Base-by-base conservation (phyloP, 2,797 vertebrate genomes). In the Amblyopsis hoosieri region DNA sequence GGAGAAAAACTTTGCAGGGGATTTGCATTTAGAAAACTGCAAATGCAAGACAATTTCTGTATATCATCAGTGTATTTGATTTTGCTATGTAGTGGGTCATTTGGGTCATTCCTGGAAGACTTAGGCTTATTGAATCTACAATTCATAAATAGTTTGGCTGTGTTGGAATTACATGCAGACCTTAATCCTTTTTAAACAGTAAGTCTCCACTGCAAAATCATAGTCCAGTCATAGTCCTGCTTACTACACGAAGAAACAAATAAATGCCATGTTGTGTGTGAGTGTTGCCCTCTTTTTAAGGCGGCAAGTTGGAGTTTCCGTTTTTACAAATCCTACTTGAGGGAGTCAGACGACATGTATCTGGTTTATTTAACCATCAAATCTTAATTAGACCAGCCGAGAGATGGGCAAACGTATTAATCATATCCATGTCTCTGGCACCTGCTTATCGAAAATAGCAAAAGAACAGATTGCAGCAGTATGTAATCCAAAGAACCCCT, bases 161-260 rank as follows among this genome's bases (percentile, higher is more conserved):
- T 57, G 37, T 55, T 33, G 11, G 66, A 76, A 75, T 73, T 72
- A 37, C 67, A 62, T 83, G 75, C 64, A 29, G 52, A 45, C 52
- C 7, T 29, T 74, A 75, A 76, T 67, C 60, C 37, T 42, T 68
- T 74, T 72, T 62, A 78, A 73, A 70, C 15, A 47, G 64, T 72
- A 50, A 62, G 46, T 13, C 53, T 67, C 52, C 55, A 73, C 62
- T 57, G 50, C 65, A 4, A 29, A 65, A 61, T 71, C 55, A 63
- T 67, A 52, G 12, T 12, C 52, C 56, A 65, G 61, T 71, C 55
- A 63, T 67, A 52, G 12, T 12, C 50, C 57, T 3, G 51, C 64
- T 62, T 69, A 61, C 33, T 69, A 61, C 33, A 56, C 62, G 50
- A 66, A 45, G 29, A 54, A 58, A 59, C 33, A 53, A 65, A 69